Percentiles rank a stretch among this genome's conserved stretches.
phyloP scores from a whole-genome alignment of 2,888 invertebrate species.

The Eupithecia exiguata region DNA sequence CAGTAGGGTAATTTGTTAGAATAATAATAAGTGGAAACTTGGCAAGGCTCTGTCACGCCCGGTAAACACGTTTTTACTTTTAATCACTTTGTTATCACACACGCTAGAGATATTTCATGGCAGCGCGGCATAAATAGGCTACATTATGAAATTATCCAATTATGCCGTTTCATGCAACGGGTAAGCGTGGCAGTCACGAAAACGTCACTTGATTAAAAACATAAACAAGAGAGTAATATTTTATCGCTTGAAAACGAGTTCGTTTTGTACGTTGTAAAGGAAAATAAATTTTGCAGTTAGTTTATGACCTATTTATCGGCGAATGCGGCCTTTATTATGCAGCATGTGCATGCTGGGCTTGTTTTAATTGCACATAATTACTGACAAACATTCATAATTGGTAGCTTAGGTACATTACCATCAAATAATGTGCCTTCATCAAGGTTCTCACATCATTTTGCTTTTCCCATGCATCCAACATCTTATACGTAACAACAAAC shows the following conservation, averaged over 20 bases:
- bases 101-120: slow-evolving; percentile 31
- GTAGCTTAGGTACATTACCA: neutral
- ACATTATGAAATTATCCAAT: slow-evolving; percentile 47
- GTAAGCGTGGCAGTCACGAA: slow-evolving; percentile 60
- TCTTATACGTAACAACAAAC: neutral
- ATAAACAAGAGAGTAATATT: slow-evolving; percentile 54
- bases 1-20: slow-evolving; percentile 12
- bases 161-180: slow-evolving; percentile 52
- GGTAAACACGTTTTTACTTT: slow-evolving; percentile 31
- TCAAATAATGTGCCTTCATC: neutral
- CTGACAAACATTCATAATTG: neutral
- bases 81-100: slow-evolving; percentile 37
- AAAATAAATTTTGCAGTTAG: slow-evolving; percentile 37
- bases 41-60: slow-evolving; percentile 16
- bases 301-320: slow-evolving; percentile 41
- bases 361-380: slow-evolving; percentile 14
- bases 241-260: slow-evolving; percentile 48
- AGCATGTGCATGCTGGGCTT: slow-evolving; percentile 14
- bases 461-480: neutral
- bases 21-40: slow-evolving; percentile 14
- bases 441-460: neutral
- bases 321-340: slow-evolving; percentile 37
- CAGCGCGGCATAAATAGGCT: slow-evolving; percentile 23
- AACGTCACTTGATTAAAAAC: slow-evolving; percentile 68
- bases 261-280: slow-evolving; percentile 35